These are phyloP conservation scores for Gymnocheta viridis DNA, from an alignment of 2,888 invertebrate species.

Conservation along the genomic window DNA sequence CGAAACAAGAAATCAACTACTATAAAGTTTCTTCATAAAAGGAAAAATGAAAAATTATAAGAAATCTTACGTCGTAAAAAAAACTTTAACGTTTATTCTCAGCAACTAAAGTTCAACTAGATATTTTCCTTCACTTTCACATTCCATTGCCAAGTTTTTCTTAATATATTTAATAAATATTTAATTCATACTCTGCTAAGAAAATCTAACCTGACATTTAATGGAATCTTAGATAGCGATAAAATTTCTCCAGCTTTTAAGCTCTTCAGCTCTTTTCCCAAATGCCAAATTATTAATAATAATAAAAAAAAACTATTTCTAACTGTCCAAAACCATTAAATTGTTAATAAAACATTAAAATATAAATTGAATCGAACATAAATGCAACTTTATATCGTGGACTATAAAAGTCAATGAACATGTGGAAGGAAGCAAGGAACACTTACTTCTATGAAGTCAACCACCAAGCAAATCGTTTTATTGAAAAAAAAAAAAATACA, in stretches of 20 bases:
- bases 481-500: conserved; percentile 4
- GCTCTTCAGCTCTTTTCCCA: not conserved
- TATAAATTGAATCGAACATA: conserved; percentile 48
- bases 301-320: not conserved
- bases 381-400: not conserved
- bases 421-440: not conserved
- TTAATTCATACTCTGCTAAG: not conserved
- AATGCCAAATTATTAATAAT: conserved; percentile 22
- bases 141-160: not conserved
- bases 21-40: too few relatives aligned
- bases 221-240: not conserved
- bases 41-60: too few relatives aligned
- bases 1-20: too few relatives aligned
- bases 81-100: too few relatives aligned
- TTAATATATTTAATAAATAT: not conserved
- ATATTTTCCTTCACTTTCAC: not conserved
- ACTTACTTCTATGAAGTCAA: not conserved
- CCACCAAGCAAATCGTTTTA: not conserved
- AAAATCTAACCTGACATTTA: not conserved
- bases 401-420: not conserved
- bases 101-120: too few relatives aligned
- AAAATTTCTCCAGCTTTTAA: not conserved
- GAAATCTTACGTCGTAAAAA: too few relatives aligned
- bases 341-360: conserved; percentile 43
- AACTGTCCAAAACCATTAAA: conserved; percentile 42